A percentile compares a stretch with the other conserved stretches of the same genome.
phyloP scores from a whole-genome alignment of 2,113 vertebrate species.

The Calidris pygmaea region DNA sequence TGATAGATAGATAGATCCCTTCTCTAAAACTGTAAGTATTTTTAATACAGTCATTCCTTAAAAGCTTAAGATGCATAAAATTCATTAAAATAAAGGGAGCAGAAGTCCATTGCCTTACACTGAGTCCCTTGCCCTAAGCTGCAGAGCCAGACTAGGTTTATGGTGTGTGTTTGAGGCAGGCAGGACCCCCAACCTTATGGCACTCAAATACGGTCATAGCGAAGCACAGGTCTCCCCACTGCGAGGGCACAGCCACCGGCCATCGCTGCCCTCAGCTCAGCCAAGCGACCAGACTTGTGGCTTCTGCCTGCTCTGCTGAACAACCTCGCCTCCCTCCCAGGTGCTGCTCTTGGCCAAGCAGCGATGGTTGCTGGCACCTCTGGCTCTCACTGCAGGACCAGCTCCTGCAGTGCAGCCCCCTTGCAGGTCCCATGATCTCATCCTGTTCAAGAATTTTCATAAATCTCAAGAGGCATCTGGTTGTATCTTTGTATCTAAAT shows the following conservation, averaged over 20 bases:
- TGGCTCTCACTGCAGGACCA: neutral
- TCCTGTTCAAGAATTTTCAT: neutral
- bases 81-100: neutral
- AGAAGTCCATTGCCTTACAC: neutral
- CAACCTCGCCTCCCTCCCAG: neutral
- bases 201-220: neutral
- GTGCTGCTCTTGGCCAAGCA: neutral
- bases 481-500: neutral
- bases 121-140: neutral
- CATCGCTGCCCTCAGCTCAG: neutral
- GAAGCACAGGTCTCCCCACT: neutral
- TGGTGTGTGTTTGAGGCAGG: neutral
- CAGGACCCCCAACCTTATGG: neutral
- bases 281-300: rapidly evolving
- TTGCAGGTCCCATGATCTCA: neutral
- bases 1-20: neutral
- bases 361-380: neutral
- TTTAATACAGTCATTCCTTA: neutral
- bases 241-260: neutral
- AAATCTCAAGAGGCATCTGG: neutral
- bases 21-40: neutral
- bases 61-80: neutral
- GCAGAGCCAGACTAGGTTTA: neutral
- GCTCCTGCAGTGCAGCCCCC: neutral
- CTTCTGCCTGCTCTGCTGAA: neutral